These are phyloP conservation scores for Noctua janthe DNA, from an alignment of 2,888 invertebrate genomes.

Conservation along the genomic window DNA sequence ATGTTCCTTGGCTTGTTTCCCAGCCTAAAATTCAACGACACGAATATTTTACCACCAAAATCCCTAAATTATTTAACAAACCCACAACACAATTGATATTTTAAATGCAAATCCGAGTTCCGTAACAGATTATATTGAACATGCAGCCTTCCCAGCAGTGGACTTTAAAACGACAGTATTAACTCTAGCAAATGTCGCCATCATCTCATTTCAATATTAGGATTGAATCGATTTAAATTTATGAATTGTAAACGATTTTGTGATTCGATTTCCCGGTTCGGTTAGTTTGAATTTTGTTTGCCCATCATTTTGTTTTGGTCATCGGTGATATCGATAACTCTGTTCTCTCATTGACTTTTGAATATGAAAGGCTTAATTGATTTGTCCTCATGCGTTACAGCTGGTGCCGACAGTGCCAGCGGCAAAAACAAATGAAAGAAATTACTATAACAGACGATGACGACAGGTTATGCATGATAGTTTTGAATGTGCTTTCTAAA, in stretches of 20 bases:
- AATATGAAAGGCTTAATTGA: background rate
- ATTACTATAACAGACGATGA: background rate
- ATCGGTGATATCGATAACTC: conserved; percentile 1
- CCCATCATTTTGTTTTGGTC: conserved; percentile 18
- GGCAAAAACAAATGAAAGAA: background rate
- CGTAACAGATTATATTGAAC: conserved; percentile 42
- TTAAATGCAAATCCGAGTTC: conserved; percentile 43
- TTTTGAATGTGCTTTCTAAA: background rate
- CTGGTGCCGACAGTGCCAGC: background rate
- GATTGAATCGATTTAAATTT: conserved; percentile 68
- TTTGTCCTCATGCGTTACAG: background rate
- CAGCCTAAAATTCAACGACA: conserved; percentile 1
- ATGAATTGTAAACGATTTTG: conserved; percentile 63
- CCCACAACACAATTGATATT: conserved; percentile 50
- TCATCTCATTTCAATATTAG: conserved; percentile 65
- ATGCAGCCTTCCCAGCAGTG: conserved; percentile 44
- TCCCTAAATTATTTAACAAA: conserved; percentile 31
- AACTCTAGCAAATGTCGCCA: conserved; percentile 58
- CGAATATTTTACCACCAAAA: conserved; percentile 1
- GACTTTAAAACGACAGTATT: conserved; percentile 61
- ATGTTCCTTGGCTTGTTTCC: background rate
- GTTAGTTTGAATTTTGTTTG: conserved; percentile 51
- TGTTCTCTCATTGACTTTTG: background rate
- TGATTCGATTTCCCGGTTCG: conserved; percentile 52
- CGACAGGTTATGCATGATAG: background rate